A percentile compares a stretch with the other conserved stretches of the same genome.
Evolutionary conservation across 2,797 vertebrate species (phyloP).

Genomic region (Coregonus ussuriensis): DNA sequence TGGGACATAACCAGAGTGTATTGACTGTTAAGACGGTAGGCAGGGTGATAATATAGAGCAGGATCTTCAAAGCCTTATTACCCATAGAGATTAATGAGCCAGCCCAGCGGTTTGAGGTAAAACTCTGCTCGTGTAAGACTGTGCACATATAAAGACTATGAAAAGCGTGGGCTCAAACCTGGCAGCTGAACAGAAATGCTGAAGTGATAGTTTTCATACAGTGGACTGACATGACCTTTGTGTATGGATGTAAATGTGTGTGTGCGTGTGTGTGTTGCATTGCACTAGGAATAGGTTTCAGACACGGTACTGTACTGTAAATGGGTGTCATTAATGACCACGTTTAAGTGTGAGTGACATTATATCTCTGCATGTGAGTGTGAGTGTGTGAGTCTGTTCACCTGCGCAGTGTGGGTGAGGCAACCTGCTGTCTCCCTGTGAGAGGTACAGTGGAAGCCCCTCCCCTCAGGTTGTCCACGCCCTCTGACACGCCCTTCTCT

Average conservation of each 20-base stretch:
- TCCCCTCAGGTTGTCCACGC: conserved; percentile 84
- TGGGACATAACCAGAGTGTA: too few species aligned
- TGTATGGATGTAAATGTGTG: conserved; percentile 8
- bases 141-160: background rate
- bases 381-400: conserved; percentile 56
- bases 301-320: too few species aligned
- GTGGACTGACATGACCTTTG: conserved; percentile 56
- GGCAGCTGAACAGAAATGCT: conserved; percentile 20
- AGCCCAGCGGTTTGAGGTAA: background rate
- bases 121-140: background rate
- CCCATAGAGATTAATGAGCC: too few species aligned
- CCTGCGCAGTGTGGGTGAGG: conserved; percentile 97
- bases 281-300: background rate
- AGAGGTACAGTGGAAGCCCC: conserved; percentile 75
- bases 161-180: background rate
- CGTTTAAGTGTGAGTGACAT: conserved; percentile 8
- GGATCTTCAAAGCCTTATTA: background rate
- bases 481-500: conserved; percentile 91
- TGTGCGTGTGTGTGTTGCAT: conserved; percentile 41
- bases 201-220: conserved; percentile 53
- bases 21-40: background rate
- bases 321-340: conserved; percentile 3
- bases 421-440: conserved; percentile 87
- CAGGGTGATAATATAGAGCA: background rate
- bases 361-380: conserved; percentile 2